Base-by-base conservation (phyloP, 2,888 invertebrate species). In the Cosmia pyralina region DNA sequence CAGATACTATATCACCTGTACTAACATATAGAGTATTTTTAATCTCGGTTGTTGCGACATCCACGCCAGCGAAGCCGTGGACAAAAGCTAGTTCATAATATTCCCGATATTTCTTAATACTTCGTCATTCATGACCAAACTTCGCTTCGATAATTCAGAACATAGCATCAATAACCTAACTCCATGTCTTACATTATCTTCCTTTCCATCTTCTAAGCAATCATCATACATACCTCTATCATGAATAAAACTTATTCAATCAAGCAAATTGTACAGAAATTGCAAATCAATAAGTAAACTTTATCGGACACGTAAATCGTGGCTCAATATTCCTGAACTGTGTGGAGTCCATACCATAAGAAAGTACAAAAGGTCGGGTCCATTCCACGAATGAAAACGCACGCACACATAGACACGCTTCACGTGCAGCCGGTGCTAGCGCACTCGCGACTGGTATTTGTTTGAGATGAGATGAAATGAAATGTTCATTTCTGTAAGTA, bases 281-380 rank as follows among this genome's bases (percentile, higher is more conserved):
- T 77, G 84, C 67, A 78, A 86, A 88, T 85, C 88, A 76, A 88
- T 86, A 85, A 85, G 74, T 74, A 65, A 82, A 83, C 77, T 85
- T 85, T 87, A 87, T 88, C 82, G 76, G 72, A 78, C 86, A 85
- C 83, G 86, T 84, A 86, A 87, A 87, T 79, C 82, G 77, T 77
- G 64, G 66, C 78, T 75, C 79, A 71, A 82, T 86, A 86, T 87
- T 77, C 72, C 73, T 76, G 81, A 71, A 63, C 73, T 62, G 57
- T 80, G 70, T 62, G 59, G 48, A 55, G 44, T 13, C n/a, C 15
- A 72, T 19, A n/a, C 11, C 19, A n/a, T 34, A 72, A 19, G 2
- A 22, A 0, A n/a, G 1, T 34, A 34, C 48, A 75, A 60, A 73
- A 72, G 34, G 4, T 34, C 8, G 2, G 5, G 0, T 75, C 2